Percentiles rank a stretch among this genome's conserved stretches.
Conservation (phyloP, 2,888 invertebrate genomes). For the Atethmia centrago region DNA sequence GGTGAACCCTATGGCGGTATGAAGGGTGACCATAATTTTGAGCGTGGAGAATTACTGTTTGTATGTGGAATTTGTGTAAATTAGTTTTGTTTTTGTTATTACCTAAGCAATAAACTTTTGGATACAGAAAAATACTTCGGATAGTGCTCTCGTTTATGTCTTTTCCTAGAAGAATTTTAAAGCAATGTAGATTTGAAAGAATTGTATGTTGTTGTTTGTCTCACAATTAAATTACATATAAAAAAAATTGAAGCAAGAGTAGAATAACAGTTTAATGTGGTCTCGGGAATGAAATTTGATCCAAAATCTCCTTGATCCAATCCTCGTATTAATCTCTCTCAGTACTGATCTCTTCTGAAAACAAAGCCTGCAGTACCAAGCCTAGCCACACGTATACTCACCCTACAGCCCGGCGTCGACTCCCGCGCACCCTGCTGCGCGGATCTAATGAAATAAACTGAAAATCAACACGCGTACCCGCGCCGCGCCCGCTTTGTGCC, state of each 20-base stretch:
- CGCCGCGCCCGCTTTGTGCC: conserved; percentile 74
- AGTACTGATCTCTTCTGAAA: background rate
- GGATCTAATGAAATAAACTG: conserved; percentile 91
- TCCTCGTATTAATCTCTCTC: background rate
- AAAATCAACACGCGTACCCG: conserved; percentile 88
- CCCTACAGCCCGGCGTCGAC: conserved; percentile 76
- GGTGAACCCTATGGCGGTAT: conserved; percentile 83
- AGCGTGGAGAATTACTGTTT: conserved; percentile 57
- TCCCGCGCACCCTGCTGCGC: conserved; percentile 86
- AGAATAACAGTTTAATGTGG: background rate
- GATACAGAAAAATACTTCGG: background rate
- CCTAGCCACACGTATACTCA: conserved; percentile 61
- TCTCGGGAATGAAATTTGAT: background rate
- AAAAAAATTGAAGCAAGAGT: background rate
- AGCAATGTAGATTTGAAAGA: background rate
- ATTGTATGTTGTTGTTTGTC: background rate
- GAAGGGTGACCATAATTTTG: conserved; percentile 78
- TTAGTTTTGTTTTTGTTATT: background rate
- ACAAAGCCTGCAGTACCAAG: background rate
- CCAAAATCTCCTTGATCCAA: background rate
- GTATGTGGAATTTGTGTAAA: conserved; percentile 8
- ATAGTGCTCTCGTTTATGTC: conserved; percentile 1
- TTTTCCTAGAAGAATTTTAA: conserved; percentile 1
- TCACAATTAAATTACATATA: background rate
- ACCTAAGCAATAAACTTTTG: background rate